Percentiles rank a stretch among this genome's conserved stretches.
Evolutionary conservation across 2,888 invertebrate species (phyloP).

Genomic region (Scaptomyza polygonia): DNA sequence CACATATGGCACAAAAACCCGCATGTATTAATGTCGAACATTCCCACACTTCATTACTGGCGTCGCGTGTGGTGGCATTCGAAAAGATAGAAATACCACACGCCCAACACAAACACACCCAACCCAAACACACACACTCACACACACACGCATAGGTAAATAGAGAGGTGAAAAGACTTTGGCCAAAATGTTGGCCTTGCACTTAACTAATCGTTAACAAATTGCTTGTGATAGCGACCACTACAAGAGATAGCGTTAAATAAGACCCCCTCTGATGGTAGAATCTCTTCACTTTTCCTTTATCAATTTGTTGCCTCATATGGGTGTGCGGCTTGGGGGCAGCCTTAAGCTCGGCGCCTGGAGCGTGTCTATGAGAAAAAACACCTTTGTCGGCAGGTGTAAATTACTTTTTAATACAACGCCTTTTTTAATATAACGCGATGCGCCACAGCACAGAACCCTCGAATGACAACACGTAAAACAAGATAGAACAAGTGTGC

Average conservation of each 20-base stretch:
- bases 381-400: slow-evolving; percentile 66
- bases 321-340: slow-evolving; percentile 10
- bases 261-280: slow-evolving; percentile 36
- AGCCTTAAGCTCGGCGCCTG: slow-evolving; percentile 16
- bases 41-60: slow-evolving; percentile 50
- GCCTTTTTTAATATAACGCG: slow-evolving; percentile 68
- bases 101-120: neutral
- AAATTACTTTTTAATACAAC: slow-evolving; percentile 74
- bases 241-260: slow-evolving; percentile 41
- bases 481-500: neutral
- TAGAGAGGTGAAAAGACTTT: slow-evolving; percentile 7
- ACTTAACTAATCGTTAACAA: slow-evolving; percentile 72
- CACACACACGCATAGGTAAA: neutral
- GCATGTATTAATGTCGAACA: slow-evolving; percentile 47
- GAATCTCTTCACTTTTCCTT: neutral
- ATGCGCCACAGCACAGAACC: slow-evolving; percentile 26
- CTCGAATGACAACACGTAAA: slow-evolving; percentile 49
- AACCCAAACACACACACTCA: neutral
- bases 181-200: slow-evolving; percentile 38
- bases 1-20: slow-evolving; percentile 29
- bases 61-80: slow-evolving; percentile 38
- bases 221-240: slow-evolving; percentile 70
- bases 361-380: slow-evolving; percentile 47
- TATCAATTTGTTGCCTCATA: slow-evolving; percentile 6
- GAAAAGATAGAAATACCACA: slow-evolving; percentile 29